Percentiles rank a stretch among this genome's conserved stretches.
Conservation (phyloP, 1,140 invertebrate species). For the Maniola jurtina region DNA sequence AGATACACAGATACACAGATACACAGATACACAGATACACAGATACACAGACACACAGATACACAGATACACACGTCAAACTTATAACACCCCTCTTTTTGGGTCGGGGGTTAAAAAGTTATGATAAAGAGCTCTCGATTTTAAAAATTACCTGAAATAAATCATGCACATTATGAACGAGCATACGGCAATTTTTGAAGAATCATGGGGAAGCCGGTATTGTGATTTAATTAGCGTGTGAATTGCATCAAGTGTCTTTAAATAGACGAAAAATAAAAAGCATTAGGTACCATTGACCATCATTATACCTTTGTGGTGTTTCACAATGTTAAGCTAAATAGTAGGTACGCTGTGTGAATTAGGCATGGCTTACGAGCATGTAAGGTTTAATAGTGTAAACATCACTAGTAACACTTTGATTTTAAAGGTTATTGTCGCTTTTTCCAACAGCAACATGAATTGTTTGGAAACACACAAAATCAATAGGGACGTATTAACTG, state of each 20-base stretch:
- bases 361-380: constrained; percentile 47
- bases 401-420: constrained; percentile 39
- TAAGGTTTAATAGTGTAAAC: constrained; percentile 17
- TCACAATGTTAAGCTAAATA: constrained; percentile 74
- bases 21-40: too few species aligned
- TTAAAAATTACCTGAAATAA: constrained; percentile 1
- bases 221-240: constrained; percentile 72
- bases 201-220: constrained; percentile 65
- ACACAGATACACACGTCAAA: too few species aligned
- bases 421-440: constrained; percentile 50
- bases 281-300: constrained; percentile 60
- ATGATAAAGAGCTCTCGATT: constrained; percentile 9
- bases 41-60: too few species aligned
- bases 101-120: too few species aligned
- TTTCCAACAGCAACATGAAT: constrained; percentile 35
- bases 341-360: constrained; percentile 69
- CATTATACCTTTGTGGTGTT: constrained; percentile 69
- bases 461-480: constrained; percentile 56
- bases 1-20: too few species aligned
- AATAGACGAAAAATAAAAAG: constrained; percentile 67
- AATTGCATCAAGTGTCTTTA: constrained; percentile 63
- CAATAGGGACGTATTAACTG: constrained; percentile 70
- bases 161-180: neutral
- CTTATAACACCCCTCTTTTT: too few species aligned
- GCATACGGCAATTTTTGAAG: constrained; percentile 41